phyloP scores from a whole-genome alignment of 2,797 vertebrate genomes.

The Hafferia zeledoni region DNA sequence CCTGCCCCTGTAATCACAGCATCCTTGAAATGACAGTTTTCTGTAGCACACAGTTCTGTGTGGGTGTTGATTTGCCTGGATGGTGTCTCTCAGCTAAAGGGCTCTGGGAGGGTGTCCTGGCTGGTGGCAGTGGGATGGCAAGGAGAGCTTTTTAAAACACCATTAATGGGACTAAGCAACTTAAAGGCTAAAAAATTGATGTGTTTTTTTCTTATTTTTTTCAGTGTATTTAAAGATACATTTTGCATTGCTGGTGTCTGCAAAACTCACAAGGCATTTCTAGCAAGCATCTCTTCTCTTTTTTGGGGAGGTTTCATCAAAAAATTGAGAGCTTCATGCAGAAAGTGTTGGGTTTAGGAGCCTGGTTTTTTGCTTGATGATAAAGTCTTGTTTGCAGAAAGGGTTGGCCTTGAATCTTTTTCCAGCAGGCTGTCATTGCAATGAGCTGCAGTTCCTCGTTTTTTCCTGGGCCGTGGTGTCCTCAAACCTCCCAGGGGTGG shows the following conservation, averaged over 20 bases:
- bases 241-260: fast-evolving
- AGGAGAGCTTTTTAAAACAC: background rate
- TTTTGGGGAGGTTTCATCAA: fast-evolving
- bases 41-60: fast-evolving
- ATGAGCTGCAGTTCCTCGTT: background rate
- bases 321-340: background rate
- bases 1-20: background rate
- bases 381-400: background rate
- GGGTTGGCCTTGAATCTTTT: background rate
- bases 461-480: background rate
- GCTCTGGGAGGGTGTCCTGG: background rate
- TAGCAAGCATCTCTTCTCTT: background rate
- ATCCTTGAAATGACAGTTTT: background rate
- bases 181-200: background rate
- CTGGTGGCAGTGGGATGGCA: background rate
- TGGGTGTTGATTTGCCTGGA: background rate
- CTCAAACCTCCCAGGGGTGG: background rate
- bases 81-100: background rate
- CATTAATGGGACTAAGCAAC: fast-evolving
- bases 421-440: background rate
- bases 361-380: background rate
- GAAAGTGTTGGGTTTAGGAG: background rate
- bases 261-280: background rate
- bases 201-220: fast-evolving
- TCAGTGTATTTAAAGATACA: background rate